Percentiles rank a stretch among this genome's conserved stretches.
Evolutionary conservation across 2,113 vertebrate genomes (phyloP).

Genomic region (Melanerpes aurifrons): DNA sequence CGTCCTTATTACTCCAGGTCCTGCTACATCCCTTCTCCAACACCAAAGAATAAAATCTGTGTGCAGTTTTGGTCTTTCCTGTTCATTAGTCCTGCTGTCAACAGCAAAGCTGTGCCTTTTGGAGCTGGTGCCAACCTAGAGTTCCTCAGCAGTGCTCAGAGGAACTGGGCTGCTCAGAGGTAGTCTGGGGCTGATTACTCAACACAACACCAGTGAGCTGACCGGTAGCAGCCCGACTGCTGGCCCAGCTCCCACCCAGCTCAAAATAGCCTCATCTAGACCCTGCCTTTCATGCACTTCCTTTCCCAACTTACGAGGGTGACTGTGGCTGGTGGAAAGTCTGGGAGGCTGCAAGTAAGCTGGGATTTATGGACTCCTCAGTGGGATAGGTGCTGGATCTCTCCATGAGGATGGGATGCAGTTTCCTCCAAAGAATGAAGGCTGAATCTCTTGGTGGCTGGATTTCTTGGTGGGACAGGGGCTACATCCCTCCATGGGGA

Average conservation of each 20-base stretch:
- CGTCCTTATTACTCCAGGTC: background rate
- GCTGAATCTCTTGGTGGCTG: accelerated
- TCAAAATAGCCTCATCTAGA: background rate
- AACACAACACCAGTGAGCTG: accelerated
- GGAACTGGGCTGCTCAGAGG: background rate
- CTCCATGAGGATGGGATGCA: too few relatives aligned
- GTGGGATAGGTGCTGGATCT: background rate
- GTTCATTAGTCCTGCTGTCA: background rate
- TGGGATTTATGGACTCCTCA: accelerated
- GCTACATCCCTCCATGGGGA: accelerated
- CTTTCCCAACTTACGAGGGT: too few relatives aligned
- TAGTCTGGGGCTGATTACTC: accelerated
- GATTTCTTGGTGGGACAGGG: too few relatives aligned
- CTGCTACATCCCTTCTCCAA: background rate
- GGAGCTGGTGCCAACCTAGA: accelerated
- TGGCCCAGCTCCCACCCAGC: background rate
- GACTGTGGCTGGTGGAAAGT: accelerated
- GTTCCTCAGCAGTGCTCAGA: accelerated
- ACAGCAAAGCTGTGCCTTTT: accelerated
- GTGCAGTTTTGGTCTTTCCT: too few relatives aligned
- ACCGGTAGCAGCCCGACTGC: accelerated
- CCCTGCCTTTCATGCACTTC: accelerated
- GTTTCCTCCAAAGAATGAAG: accelerated
- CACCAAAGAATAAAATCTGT: background rate
- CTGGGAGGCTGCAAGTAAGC: accelerated